phyloP scores from a whole-genome alignment of 2,888 invertebrate species.

The Drosophila pegasa region DNA sequence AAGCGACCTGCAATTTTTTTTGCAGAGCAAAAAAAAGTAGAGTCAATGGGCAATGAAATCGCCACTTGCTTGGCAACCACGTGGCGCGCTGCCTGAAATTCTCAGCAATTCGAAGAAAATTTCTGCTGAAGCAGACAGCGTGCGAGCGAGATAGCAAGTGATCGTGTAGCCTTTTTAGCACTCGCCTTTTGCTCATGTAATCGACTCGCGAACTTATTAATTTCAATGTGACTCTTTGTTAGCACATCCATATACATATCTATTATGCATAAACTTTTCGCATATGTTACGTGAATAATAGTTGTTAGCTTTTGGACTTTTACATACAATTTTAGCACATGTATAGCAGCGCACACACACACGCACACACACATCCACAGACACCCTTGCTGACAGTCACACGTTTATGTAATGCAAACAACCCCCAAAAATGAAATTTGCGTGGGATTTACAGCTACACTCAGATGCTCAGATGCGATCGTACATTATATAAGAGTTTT shows the following conservation, averaged over 20 bases:
- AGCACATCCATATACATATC: neutral
- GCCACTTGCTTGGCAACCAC: constrained; percentile 66
- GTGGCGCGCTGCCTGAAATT: constrained; percentile 59
- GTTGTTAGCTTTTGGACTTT: constrained; percentile 37
- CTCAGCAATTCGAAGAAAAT: constrained; percentile 36
- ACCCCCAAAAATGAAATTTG: constrained; percentile 62
- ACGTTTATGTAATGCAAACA: constrained; percentile 75
- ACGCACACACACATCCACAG: constrained; percentile 11
- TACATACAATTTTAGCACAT: constrained; percentile 19
- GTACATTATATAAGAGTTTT: constrained; percentile 30
- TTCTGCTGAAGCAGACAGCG: constrained; percentile 15
- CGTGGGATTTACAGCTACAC: constrained; percentile 15
- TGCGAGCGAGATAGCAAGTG: constrained; percentile 23
- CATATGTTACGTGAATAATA: constrained; percentile 13
- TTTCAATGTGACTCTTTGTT: constrained; percentile 58
- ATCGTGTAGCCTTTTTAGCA: constrained; percentile 26
- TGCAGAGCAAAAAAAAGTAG: constrained; percentile 15
- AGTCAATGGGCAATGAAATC: constrained; percentile 15
- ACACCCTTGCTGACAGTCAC: constrained; percentile 40
- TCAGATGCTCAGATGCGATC: constrained; percentile 11
- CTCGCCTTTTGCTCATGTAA: constrained; percentile 64
- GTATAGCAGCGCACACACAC: constrained; percentile 11
- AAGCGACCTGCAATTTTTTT: constrained; percentile 40
- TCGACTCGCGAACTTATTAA: constrained; percentile 55
- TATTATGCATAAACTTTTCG: neutral